A percentile compares a stretch with the other conserved stretches of the same genome.
These are phyloP conservation scores for Cololabis saira DNA, from an alignment of 2,113 vertebrate genomes.

Conservation along the genomic window DNA sequence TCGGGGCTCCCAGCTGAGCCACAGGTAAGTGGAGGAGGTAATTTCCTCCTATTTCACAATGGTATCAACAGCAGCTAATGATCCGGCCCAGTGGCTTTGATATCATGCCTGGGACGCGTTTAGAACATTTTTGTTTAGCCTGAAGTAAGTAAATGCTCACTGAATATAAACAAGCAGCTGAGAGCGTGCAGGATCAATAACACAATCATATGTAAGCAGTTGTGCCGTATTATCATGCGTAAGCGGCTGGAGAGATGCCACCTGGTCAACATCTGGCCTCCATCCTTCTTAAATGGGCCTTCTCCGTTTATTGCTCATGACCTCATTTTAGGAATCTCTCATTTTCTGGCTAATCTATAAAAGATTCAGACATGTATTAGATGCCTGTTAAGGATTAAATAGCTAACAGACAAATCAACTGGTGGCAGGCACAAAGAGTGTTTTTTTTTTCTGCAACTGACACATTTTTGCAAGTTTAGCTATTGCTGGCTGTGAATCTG, in stretches of 20 bases:
- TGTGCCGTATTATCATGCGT: constrained; percentile 4
- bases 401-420: no score
- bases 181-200: constrained; percentile 30
- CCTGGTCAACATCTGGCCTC: constrained; percentile 66
- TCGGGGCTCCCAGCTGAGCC: constrained; percentile 92
- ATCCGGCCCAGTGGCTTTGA: background rate
- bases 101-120: background rate
- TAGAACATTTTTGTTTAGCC: background rate
- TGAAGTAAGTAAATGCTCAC: background rate
- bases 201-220: constrained; percentile 54
- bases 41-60: background rate
- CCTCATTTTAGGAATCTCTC: constrained; percentile 50
- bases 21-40: constrained; percentile 84
- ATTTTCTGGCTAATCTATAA: constrained; percentile 14
- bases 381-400: no score
- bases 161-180: background rate
- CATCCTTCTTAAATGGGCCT: constrained; percentile 44
- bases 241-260: constrained; percentile 39
- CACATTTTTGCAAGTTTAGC: no score
- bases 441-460: no score
- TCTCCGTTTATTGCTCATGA: constrained; percentile 53
- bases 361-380: background rate
- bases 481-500: no score
- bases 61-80: background rate
- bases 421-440: no score